Conservation (phyloP, 2,888 invertebrate genomes). For the Drosophila crucigera region DNA sequence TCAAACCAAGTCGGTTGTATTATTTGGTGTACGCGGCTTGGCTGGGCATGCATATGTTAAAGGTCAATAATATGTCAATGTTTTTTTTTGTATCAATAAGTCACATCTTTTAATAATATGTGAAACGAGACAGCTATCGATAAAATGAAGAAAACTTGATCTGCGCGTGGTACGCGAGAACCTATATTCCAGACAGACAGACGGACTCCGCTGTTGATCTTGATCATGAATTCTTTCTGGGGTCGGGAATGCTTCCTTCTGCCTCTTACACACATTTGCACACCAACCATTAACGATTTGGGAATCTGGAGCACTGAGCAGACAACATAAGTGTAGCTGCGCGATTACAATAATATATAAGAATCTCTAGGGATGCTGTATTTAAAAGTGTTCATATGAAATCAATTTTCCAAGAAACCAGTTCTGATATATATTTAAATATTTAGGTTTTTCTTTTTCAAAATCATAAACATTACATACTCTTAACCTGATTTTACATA, state of each 20-base stretch:
- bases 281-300: neutral
- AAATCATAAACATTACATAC: neutral
- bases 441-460: neutral
- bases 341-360: neutral
- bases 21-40: neutral
- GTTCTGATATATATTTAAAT: neutral
- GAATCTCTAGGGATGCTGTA: neutral
- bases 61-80: neutral
- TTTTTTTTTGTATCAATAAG: neutral
- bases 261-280: neutral
- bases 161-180: too few relatives aligned
- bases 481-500: neutral
- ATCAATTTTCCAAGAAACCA: neutral
- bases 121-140: too few relatives aligned
- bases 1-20: neutral
- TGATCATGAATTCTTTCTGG: too few relatives aligned
- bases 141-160: too few relatives aligned
- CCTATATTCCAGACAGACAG: too few relatives aligned
- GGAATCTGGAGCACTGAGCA: neutral
- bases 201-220: too few relatives aligned
- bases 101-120: neutral
- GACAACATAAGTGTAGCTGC: neutral
- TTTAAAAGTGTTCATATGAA: neutral
- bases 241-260: neutral
- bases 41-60: neutral